phyloP scores from a whole-genome alignment of 2,113 vertebrate species.

The Triplophysa tibetana region DNA sequence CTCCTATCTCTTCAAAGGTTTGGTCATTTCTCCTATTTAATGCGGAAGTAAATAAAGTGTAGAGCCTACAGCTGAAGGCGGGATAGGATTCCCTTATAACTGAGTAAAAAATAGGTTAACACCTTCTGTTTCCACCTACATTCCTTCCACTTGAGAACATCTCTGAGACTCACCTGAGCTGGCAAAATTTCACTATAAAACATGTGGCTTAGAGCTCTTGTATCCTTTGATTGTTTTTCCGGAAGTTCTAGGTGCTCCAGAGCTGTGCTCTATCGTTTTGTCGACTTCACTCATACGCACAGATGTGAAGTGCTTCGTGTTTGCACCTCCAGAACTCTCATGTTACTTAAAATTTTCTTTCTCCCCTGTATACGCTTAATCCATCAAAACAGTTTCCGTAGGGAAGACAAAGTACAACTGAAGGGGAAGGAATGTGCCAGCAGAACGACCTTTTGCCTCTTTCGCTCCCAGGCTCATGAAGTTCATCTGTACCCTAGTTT shows the following conservation, averaged over 20 bases:
- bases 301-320: not conserved
- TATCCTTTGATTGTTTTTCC: not conserved
- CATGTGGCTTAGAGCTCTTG: not conserved
- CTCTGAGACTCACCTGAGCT: slow-evolving; percentile 48
- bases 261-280: not conserved
- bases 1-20: not conserved
- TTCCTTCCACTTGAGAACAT: slow-evolving; percentile 49
- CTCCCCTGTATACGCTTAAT: slow-evolving; percentile 11
- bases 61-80: not conserved
- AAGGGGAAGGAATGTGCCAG: not conserved
- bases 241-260: slow-evolving; percentile 6
- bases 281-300: not conserved
- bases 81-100: not conserved
- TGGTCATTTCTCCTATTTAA: not conserved
- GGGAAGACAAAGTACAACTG: not conserved
- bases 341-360: not conserved
- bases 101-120: not conserved
- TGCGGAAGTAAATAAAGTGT: not conserved
- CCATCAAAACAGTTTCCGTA: slow-evolving; percentile 7
- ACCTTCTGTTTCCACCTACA: slow-evolving; percentile 32
- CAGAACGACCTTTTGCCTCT: not conserved
- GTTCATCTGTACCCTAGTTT: not conserved
- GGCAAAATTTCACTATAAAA: not conserved
- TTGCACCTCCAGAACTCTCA: not conserved
- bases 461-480: not conserved